A percentile compares a stretch with the other conserved stretches of the same genome.
Evolutionary conservation across 2,888 invertebrate species (phyloP).

Genomic region (Andrena marginata): DNA sequence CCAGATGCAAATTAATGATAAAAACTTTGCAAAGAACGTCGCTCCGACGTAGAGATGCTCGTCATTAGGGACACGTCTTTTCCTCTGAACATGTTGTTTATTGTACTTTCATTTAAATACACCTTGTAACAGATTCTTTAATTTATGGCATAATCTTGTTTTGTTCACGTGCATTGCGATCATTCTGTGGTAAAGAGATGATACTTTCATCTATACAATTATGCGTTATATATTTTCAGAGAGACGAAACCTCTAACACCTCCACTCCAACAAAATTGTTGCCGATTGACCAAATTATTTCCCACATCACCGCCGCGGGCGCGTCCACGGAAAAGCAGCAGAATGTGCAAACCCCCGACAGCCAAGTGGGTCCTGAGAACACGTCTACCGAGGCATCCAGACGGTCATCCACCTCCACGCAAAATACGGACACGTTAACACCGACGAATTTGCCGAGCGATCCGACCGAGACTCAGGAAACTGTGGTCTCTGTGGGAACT

Average conservation of each 20-base stretch:
- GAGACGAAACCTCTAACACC: slow-evolving; percentile 84
- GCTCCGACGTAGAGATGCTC: slow-evolving; percentile 5
- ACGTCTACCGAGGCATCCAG: slow-evolving; percentile 80
- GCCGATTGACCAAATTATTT: slow-evolving; percentile 83
- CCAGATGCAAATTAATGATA: slow-evolving; percentile 8
- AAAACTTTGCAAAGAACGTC: slow-evolving; percentile 2
- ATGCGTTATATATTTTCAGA: slow-evolving; percentile 78
- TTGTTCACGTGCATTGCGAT: slow-evolving; percentile 46
- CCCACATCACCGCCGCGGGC: slow-evolving; percentile 78
- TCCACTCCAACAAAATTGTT: slow-evolving; percentile 82
- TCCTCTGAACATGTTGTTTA: slow-evolving; percentile 28
- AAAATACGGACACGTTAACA: slow-evolving; percentile 82
- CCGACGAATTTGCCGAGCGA: slow-evolving; percentile 80
- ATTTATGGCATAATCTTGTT: slow-evolving; percentile 30
- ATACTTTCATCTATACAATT: slow-evolving; percentile 10
- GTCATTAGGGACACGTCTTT: slow-evolving; percentile 18
- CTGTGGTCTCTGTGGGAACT: slow-evolving; percentile 63
- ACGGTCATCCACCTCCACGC: slow-evolving; percentile 82
- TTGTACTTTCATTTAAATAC: slow-evolving; percentile 24
- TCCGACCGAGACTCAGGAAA: slow-evolving; percentile 78
- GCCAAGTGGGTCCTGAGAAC: slow-evolving; percentile 65
- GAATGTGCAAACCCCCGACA: slow-evolving; percentile 71
- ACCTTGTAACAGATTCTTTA: slow-evolving; percentile 32
- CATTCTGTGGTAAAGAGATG: slow-evolving; percentile 20
- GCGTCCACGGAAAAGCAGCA: slow-evolving; percentile 76